These are phyloP conservation scores for Percopsis transmontana DNA, from an alignment of 2,113 vertebrate genomes.

Conservation along the genomic window DNA sequence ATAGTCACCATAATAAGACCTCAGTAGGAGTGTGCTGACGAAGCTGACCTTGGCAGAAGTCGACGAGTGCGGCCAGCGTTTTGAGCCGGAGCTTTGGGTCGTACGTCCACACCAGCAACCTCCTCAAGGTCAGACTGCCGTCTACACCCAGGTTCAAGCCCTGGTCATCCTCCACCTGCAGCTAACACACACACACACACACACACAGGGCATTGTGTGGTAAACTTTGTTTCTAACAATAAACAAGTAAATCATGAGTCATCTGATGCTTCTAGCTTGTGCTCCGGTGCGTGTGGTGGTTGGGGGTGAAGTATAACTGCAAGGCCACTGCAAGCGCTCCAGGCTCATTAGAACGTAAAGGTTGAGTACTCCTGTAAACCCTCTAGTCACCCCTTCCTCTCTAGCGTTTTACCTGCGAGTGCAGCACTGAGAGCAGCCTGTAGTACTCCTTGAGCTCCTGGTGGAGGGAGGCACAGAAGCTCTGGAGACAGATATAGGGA, in stretches of 20 bases:
- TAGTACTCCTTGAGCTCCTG: conserved; percentile 98
- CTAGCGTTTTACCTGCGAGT: conserved; percentile 87
- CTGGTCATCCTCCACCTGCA: conserved; percentile 97
- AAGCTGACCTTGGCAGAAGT: conserved; percentile 92
- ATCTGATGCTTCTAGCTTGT: neutral
- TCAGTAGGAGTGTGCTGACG: neutral
- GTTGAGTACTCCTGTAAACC: neutral
- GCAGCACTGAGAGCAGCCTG: conserved; percentile 91
- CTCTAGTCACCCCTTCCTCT: neutral
- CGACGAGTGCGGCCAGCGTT: conserved; percentile 94
- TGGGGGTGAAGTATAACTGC: no score
- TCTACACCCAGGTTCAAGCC: conserved; percentile 87
- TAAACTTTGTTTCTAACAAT: neutral
- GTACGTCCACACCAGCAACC: conserved; percentile 96
- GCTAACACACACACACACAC: conserved; percentile 68
- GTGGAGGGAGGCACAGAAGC: conserved; percentile 96
- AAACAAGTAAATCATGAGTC: neutral
- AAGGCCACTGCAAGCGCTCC: neutral
- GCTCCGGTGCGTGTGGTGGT: neutral
- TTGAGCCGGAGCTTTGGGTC: conserved; percentile 95
- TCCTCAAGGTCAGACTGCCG: conserved; percentile 87
- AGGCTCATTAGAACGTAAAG: neutral
- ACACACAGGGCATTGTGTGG: neutral
- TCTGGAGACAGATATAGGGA: conserved; percentile 70
- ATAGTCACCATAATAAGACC: no score